Base-by-base conservation (phyloP, 2,797 vertebrate genomes). In the Oreonectes daqikongensis region DNA sequence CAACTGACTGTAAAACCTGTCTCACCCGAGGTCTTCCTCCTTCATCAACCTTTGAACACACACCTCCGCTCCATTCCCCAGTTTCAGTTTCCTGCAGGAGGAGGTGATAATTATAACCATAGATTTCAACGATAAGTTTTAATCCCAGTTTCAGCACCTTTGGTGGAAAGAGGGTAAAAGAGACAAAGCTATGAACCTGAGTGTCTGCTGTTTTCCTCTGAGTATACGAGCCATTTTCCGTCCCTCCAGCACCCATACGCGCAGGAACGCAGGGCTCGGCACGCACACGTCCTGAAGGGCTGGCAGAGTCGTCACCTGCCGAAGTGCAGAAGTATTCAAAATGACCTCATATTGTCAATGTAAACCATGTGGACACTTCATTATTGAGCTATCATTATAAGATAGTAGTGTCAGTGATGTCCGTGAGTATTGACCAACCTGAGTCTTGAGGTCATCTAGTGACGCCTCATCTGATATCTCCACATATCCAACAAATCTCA, bases 1-100 rank as follows among this genome's bases (percentile, higher is more conserved):
- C 1, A 55, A 24, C 0, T 7, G 12, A 14, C 35, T 35, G 38
- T 40, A 15, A 55, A 7, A 46, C 1, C 2, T 9, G 44, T 73
- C 90, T 92, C 88, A 98, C 97, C 95, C 90, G 65, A 98, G 83
- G 84, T 92, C 87, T 75, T 98, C 97, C 75, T 95, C 95, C 66
- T 87, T 92, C 65, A 91, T 88, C 30, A 99, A 90, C 63, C 85
- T 91, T 68, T 98, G 95, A 55, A 97, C 85, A 86, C 95, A 96
- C 69, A 99, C 83, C 75, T 92, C 92, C 2, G 84, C 42, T 32
- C 90, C 92, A 75, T 82, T 85, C 72, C 88, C 91, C 69, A 99
- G 84, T 85, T 94, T 98, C 80, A 94, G 89, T 64, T 96, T 96
- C 89, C 97, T 99, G 74, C 82, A 84, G 57, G 60, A 84, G n/a